A percentile compares a stretch with the other conserved stretches of the same genome.
Conservation (phyloP, 2,888 invertebrate species). For the Antheraea assamensis region DNA sequence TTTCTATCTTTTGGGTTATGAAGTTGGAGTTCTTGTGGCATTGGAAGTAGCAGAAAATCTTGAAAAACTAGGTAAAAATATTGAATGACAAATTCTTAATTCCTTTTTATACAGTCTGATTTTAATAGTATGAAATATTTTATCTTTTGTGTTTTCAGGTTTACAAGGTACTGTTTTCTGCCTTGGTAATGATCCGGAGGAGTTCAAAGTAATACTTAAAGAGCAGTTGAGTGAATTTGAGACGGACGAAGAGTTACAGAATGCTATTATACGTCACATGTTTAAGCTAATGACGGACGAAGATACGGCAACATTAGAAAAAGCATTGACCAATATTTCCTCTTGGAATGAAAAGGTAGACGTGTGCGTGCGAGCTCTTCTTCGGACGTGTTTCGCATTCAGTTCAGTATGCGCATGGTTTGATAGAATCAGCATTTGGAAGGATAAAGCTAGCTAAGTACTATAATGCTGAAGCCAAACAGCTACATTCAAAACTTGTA, state of each 20-base stretch:
- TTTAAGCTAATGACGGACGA: constrained; percentile 42
- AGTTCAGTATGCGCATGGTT: constrained; percentile 48
- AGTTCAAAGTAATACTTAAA: constrained; percentile 41
- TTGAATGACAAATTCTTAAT: too few species aligned
- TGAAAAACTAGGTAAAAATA: constrained; percentile 53
- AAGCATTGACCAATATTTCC: constrained; percentile 24
- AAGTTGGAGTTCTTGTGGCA: constrained; percentile 28
- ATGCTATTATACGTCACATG: constrained; percentile 43
- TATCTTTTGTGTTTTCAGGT: constrained; percentile 32
- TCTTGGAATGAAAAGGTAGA: constrained; percentile 46
- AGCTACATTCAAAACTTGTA: constrained; percentile 44
- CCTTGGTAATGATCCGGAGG: constrained; percentile 52
- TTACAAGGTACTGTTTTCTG: constrained; percentile 57
- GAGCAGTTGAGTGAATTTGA: constrained; percentile 38
- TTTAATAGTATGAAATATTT: neutral
- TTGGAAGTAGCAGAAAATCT: constrained; percentile 56
- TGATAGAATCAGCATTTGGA: constrained; percentile 47
- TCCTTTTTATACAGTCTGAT: neutral
- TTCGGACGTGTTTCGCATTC: constrained; percentile 34
- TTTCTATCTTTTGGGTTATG: constrained; percentile 37
- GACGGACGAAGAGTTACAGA: too few species aligned
- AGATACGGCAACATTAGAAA: constrained; percentile 28
- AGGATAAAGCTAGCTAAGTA: constrained; percentile 36
- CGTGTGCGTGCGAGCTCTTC: constrained; percentile 42
- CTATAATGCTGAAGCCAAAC: constrained; percentile 29